Evolutionary conservation across 2,797 vertebrate species (phyloP).

Genomic region (Pangasius djambal): DNA sequence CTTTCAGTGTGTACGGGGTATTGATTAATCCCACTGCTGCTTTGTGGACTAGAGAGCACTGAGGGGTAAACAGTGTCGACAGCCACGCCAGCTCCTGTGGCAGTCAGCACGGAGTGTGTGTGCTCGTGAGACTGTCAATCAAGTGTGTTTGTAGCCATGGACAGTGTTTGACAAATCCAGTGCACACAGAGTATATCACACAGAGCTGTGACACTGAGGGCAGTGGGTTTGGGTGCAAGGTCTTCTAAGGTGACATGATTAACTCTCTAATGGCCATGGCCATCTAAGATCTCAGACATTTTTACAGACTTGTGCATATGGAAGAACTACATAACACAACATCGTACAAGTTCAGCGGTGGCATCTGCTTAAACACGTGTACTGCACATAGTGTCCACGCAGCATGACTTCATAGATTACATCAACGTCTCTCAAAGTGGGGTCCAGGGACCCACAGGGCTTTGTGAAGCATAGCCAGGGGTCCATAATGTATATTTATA

Average conservation of each 20-base stretch:
- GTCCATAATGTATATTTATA: background rate
- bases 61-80: constrained; percentile 54
- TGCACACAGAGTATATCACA: constrained; percentile 61
- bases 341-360: background rate
- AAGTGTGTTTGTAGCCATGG: constrained; percentile 61
- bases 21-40: constrained; percentile 57
- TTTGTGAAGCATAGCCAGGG: background rate
- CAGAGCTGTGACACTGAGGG: constrained; percentile 67
- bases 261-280: constrained; percentile 38
- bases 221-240: constrained; percentile 64
- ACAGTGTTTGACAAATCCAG: constrained; percentile 70
- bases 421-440: background rate
- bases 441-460: background rate
- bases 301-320: background rate
- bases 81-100: constrained; percentile 50
- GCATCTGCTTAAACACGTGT: background rate
- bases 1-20: constrained; percentile 29
- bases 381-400: background rate
- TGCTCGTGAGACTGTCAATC: constrained; percentile 37
- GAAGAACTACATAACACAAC: background rate
- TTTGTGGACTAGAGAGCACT: constrained; percentile 52
- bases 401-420: background rate
- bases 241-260: constrained; percentile 61
- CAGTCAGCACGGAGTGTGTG: constrained; percentile 46
- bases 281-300: background rate